Conservation (phyloP, 1,140 invertebrate genomes). For the Tetramorium alpestre region DNA sequence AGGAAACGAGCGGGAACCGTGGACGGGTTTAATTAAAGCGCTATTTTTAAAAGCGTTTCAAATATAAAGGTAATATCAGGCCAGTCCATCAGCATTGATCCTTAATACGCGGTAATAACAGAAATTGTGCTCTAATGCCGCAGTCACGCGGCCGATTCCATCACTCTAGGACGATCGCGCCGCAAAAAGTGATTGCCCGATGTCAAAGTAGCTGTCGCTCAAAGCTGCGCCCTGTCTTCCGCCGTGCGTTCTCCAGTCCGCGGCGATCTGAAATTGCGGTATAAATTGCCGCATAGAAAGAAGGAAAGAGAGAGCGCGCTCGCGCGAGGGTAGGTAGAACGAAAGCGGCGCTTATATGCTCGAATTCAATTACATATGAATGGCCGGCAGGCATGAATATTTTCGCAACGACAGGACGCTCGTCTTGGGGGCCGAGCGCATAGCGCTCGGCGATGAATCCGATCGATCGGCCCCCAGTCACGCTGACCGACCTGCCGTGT, state of each 20-base stretch:
- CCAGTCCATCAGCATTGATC: not conserved
- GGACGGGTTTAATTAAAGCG: not conserved
- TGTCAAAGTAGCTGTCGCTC: constrained; percentile 24
- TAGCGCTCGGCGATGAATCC: constrained; percentile 42
- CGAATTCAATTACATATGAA: constrained; percentile 58
- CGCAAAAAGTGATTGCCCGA: not conserved
- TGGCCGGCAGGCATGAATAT: constrained; percentile 54
- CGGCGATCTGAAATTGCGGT: constrained; percentile 45
- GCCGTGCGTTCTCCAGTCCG: not conserved
- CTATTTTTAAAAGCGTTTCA: not conserved
- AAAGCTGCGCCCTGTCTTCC: not conserved
- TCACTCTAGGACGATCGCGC: not conserved
- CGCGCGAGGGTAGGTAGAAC: not conserved
- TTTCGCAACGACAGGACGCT: constrained; percentile 53
- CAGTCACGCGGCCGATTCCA: not conserved
- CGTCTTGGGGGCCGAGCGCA: constrained; percentile 18
- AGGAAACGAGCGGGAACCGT: not conserved
- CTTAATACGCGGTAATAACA: constrained; percentile 2
- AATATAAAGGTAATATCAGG: not conserved
- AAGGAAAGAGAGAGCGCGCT: not conserved
- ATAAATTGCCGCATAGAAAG: constrained; percentile 52
- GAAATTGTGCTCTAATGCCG: not conserved
- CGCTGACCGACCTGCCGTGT: constrained; percentile 27
- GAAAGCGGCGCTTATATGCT: constrained; percentile 44
- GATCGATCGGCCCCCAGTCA: constrained; percentile 35